Percentiles rank a stretch among this genome's conserved stretches.
phyloP scores from a whole-genome alignment of 2,113 vertebrate species.

The Galbula dea region DNA sequence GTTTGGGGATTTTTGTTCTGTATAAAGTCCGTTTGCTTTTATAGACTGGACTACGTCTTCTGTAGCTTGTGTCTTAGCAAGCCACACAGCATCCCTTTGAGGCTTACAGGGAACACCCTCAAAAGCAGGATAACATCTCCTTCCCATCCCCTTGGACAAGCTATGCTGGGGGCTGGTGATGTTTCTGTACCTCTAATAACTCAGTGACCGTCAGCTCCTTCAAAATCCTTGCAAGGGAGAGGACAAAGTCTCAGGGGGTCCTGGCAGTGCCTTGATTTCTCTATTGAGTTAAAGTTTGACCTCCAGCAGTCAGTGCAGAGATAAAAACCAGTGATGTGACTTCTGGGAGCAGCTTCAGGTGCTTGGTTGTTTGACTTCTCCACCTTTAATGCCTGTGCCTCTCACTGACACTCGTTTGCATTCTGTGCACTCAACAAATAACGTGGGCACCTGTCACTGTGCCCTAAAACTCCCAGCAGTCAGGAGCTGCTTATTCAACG shows the following conservation, averaged over 20 bases:
- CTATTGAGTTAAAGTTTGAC: neutral
- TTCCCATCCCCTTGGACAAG: neutral
- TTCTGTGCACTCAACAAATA: neutral
- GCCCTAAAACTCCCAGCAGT: neutral
- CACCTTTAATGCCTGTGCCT: accelerated
- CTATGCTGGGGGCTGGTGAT: accelerated
- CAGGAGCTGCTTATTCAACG: neutral
- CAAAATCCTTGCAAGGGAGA: neutral
- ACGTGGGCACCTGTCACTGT: accelerated
- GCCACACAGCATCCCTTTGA: neutral
- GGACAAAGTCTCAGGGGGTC: neutral
- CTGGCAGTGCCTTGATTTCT: neutral
- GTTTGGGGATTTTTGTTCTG: neutral
- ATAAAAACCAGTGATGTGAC: neutral
- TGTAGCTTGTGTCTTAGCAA: neutral
- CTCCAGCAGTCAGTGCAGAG: neutral
- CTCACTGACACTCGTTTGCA: neutral
- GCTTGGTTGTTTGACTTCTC: neutral
- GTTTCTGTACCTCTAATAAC: neutral
- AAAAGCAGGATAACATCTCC: neutral
- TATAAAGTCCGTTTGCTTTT: neutral
- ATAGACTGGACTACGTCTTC: neutral
- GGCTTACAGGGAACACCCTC: neutral
- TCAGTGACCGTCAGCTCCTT: accelerated
- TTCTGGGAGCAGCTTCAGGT: neutral